Conservation (phyloP, 2,888 invertebrate species). For the Zygogramma bicolorata region DNA sequence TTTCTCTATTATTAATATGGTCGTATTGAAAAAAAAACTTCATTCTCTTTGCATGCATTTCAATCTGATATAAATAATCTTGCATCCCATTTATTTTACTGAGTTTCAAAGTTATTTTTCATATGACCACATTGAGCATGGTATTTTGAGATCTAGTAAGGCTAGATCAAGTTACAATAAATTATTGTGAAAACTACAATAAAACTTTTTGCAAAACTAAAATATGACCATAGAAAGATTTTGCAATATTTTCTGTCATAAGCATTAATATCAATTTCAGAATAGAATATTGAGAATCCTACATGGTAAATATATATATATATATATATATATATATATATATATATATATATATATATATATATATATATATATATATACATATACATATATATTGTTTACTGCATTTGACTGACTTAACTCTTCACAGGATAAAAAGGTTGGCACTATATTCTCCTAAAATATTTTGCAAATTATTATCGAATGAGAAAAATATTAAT, state of each 20-base stretch:
- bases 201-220: no score
- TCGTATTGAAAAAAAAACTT: conserved; percentile 17
- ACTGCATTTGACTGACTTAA: background rate
- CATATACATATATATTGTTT: no score
- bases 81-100: background rate
- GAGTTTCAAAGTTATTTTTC: background rate
- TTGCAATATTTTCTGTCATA: no score
- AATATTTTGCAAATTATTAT: conserved; percentile 32
- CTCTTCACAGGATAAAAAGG: background rate
- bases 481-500: background rate
- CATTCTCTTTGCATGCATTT: background rate
- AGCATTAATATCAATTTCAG: background rate
- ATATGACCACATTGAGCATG: conserved; percentile 9
- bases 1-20: conserved; percentile 5
- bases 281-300: background rate
- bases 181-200: no score
- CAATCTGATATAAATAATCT: background rate
- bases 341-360: no score
- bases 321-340: no score
- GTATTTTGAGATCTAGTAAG: background rate
- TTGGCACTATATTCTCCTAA: conserved; percentile 48
- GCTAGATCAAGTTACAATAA: no score
- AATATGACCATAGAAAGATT: no score
- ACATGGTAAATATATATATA: no score
- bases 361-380: no score